Conservation (phyloP, 2,113 vertebrate genomes). For the Lepidothrix coronata region DNA sequence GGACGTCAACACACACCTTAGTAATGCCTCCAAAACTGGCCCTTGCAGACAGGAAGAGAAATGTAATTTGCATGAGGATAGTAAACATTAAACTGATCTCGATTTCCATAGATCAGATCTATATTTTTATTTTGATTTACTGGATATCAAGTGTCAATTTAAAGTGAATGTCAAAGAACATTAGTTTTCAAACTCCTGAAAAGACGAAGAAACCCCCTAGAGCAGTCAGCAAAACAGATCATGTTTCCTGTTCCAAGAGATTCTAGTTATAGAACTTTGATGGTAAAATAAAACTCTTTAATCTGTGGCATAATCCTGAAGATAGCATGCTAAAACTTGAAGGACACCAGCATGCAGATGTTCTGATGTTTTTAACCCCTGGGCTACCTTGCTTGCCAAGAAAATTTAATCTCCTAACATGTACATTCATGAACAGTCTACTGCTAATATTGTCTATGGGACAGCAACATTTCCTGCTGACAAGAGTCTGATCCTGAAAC, state of each 20-base stretch:
- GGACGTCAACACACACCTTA: not conserved
- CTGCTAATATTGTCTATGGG: not conserved
- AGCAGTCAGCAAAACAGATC: constrained; percentile 28
- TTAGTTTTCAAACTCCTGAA: constrained; percentile 9
- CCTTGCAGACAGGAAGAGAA: constrained; percentile 32
- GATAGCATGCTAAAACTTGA: constrained; percentile 64
- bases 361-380: constrained; percentile 39
- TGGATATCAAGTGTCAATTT: constrained; percentile 24
- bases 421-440: constrained; percentile 26
- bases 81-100: constrained; percentile 30
- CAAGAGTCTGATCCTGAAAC: not conserved
- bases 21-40: not conserved
- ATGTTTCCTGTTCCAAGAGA: constrained; percentile 30
- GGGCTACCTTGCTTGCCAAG: constrained; percentile 47
- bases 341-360: constrained; percentile 26
- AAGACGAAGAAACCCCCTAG: constrained; percentile 1
- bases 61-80: constrained; percentile 22
- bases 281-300: constrained; percentile 46
- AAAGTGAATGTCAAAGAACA: constrained; percentile 24
- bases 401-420: constrained; percentile 43
- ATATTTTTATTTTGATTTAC: constrained; percentile 48
- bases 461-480: not conserved
- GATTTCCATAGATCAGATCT: constrained; percentile 39
- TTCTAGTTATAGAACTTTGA: not conserved
- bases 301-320: constrained; percentile 23